These are phyloP conservation scores for Drosophila meridionalis DNA, from an alignment of 2,888 invertebrate genomes.

Conservation along the genomic window DNA sequence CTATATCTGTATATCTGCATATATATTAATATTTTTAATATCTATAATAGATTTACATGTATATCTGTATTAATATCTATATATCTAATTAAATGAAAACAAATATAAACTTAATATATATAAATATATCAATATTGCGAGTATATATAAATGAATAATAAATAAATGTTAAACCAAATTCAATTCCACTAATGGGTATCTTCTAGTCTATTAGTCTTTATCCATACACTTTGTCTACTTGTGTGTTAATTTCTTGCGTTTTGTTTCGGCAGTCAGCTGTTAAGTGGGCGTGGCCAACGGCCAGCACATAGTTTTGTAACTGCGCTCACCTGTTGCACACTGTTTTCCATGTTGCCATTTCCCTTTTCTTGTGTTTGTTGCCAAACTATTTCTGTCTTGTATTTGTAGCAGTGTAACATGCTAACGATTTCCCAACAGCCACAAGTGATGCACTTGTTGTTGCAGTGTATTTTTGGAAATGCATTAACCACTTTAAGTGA, in stretches of 20 bases:
- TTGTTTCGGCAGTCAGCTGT: constrained; percentile 27
- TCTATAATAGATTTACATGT: background rate
- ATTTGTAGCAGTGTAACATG: constrained; percentile 32
- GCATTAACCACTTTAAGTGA: background rate
- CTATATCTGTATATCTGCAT: background rate
- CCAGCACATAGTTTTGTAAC: constrained; percentile 37
- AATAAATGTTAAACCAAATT: too few species aligned
- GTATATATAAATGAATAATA: background rate
- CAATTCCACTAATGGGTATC: background rate
- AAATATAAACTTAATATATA: background rate
- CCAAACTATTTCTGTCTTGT: constrained; percentile 37
- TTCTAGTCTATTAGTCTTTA: background rate
- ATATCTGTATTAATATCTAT: background rate
- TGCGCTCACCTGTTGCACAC: constrained; percentile 46
- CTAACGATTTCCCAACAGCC: constrained; percentile 15
- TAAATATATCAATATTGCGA: background rate
- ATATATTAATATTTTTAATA: too few species aligned
- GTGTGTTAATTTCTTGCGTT: constrained; percentile 19
- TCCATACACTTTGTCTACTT: background rate
- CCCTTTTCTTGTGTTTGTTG: constrained; percentile 13
- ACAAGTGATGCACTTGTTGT: constrained; percentile 12
- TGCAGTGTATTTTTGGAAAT: constrained; percentile 13
- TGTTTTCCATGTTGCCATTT: constrained; percentile 5
- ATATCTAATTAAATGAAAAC: background rate
- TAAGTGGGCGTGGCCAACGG: constrained; percentile 37